Percentiles rank a stretch among this genome's conserved stretches.
Conservation (phyloP, 2,888 invertebrate species). For the Phyllotreta striolata region DNA sequence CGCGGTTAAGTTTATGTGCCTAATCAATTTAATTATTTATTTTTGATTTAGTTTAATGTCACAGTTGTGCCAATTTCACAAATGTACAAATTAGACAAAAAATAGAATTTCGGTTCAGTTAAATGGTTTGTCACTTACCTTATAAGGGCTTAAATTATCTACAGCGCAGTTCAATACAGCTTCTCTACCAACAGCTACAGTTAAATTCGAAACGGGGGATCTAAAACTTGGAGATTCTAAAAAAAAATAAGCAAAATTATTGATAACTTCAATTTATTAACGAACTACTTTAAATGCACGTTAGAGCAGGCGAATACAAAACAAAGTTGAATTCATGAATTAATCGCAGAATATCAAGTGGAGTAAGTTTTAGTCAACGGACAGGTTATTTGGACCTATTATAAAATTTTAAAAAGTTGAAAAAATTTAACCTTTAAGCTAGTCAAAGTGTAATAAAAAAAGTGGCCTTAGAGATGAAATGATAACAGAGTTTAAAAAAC, state of each 20-base stretch:
- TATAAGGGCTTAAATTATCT: slow-evolving; percentile 81
- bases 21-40: no score
- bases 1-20: not conserved
- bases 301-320: slow-evolving; percentile 1
- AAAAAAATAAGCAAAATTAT: slow-evolving; percentile 46
- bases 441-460: no score
- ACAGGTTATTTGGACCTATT: no score
- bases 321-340: not conserved
- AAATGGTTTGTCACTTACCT: slow-evolving; percentile 66
- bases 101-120: not conserved
- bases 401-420: no score
- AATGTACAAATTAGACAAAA: slow-evolving; percentile 7
- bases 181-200: slow-evolving; percentile 84
- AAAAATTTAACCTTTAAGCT: no score
- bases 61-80: not conserved
- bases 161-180: slow-evolving; percentile 83
- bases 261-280: not conserved
- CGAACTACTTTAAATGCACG: not conserved
- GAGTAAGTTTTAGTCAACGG: no score
- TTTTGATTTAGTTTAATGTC: not conserved
- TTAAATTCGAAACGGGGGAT: slow-evolving; percentile 83
- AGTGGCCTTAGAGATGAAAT: no score
- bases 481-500: no score
- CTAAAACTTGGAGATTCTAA: slow-evolving; percentile 84
- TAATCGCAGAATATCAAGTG: no score